phyloP scores from a whole-genome alignment of 1,140 invertebrate species.

The Drosophila subobscura region DNA sequence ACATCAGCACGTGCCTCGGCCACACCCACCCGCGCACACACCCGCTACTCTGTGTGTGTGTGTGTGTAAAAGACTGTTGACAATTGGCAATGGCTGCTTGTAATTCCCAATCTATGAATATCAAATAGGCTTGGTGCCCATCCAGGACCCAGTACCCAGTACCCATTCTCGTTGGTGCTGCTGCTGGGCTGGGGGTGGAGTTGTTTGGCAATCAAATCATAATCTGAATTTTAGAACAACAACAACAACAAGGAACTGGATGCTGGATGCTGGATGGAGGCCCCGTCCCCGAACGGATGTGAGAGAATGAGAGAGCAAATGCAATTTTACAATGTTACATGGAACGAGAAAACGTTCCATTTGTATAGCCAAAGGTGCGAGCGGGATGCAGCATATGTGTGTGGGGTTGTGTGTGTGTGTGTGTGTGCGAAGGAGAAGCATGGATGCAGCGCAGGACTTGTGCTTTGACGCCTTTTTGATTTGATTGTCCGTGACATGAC shows the following conservation, averaged over 20 bases:
- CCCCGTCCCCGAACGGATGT: not conserved
- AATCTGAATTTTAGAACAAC: slow-evolving; percentile 74
- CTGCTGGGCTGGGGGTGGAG: not conserved
- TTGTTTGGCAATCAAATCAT: slow-evolving; percentile 75
- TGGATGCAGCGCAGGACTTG: slow-evolving; percentile 40
- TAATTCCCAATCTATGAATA: slow-evolving; percentile 82
- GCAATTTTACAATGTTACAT: slow-evolving; percentile 80
- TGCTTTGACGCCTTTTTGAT: slow-evolving; percentile 79
- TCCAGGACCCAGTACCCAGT: slow-evolving; percentile 52
- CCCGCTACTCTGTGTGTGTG: not conserved
- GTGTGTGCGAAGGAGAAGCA: slow-evolving; percentile 39
- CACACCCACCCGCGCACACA: not conserved
- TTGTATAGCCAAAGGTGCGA: slow-evolving; percentile 15
- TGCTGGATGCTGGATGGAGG: slow-evolving; percentile 5
- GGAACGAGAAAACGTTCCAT: slow-evolving; percentile 67
- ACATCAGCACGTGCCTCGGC: slow-evolving; percentile 61
- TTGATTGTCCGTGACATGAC: slow-evolving; percentile 75
- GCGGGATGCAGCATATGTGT: not conserved
- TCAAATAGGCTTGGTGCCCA: slow-evolving; percentile 67
- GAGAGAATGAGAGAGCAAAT: slow-evolving; percentile 38
- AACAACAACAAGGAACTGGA: slow-evolving; percentile 14
- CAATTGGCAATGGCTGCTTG: slow-evolving; percentile 78
- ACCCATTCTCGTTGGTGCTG: slow-evolving; percentile 23
- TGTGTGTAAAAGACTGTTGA: slow-evolving; percentile 60
- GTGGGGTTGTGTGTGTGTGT: not conserved